Conservation (phyloP, 1,140 invertebrate genomes). For the Scylla paramamosain region DNA sequence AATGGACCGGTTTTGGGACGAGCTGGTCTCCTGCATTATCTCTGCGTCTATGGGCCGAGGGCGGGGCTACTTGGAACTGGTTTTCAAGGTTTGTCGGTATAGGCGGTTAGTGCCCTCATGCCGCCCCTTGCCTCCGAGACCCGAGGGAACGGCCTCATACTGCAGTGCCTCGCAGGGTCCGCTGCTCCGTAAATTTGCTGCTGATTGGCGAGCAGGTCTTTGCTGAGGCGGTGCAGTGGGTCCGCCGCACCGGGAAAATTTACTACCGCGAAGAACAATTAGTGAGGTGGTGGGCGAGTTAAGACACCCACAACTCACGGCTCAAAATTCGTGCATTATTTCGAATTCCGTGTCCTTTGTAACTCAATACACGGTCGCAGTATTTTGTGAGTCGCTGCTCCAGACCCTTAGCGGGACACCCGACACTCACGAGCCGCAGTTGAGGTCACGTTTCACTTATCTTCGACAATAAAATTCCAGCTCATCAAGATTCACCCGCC, state of each 20-base stretch:
- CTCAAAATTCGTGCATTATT: background rate
- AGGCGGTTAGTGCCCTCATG: conserved; percentile 45
- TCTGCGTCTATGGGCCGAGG: conserved; percentile 48
- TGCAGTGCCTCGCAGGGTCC: background rate
- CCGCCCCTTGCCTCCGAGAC: background rate
- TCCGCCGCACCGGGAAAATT: background rate
- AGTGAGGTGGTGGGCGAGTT: background rate
- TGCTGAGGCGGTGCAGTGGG: background rate
- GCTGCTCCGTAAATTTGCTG: background rate
- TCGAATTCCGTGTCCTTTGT: background rate
- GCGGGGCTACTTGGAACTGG: conserved; percentile 53
- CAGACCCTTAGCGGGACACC: background rate
- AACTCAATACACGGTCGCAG: background rate
- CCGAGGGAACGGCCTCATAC: background rate
- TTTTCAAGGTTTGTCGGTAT: conserved; percentile 14
- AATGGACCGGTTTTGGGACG: conserved; percentile 53
- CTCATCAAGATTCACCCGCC: background rate
- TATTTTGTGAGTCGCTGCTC: background rate
- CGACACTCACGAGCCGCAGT: background rate
- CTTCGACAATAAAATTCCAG: background rate
- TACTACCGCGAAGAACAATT: background rate
- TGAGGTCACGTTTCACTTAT: conserved; percentile 13
- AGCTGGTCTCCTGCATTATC: conserved; percentile 34
- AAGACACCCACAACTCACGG: background rate
- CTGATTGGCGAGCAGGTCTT: background rate